Percentiles rank a stretch among this genome's conserved stretches.
Conservation (phyloP, 2,113 vertebrate genomes). For the Triplophysa rosa region DNA sequence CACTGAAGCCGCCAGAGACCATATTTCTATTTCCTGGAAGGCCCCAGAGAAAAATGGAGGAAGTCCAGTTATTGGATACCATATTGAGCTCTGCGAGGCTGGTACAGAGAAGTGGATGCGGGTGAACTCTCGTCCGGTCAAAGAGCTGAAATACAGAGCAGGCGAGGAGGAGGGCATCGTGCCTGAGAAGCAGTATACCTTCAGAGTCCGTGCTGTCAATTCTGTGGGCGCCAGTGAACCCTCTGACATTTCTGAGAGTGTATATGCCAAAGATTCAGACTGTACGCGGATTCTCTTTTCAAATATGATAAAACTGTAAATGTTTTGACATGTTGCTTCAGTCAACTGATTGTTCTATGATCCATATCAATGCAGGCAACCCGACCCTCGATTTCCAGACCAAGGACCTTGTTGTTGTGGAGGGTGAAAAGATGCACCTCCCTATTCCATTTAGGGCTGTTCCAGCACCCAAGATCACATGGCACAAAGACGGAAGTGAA, state of each 20-base stretch:
- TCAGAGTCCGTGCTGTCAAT: conserved; percentile 95
- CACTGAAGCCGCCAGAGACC: conserved; percentile 87
- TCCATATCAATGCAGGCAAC: conserved; percentile 75
- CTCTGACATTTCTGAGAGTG: conserved; percentile 95
- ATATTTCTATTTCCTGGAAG: conserved; percentile 92
- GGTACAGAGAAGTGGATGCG: conserved; percentile 99
- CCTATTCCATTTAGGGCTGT: conserved; percentile 91
- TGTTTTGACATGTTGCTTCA: not conserved
- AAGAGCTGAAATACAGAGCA: conserved; percentile 89
- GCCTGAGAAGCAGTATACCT: conserved; percentile 92
- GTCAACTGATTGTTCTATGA: conserved; percentile 19
- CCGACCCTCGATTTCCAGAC: conserved; percentile 93
- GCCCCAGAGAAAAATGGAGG: conserved; percentile 91
- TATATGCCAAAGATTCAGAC: conserved; percentile 93
- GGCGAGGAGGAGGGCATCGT: conserved; percentile 86
- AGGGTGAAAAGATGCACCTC: conserved; percentile 91
- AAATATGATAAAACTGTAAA: not conserved
- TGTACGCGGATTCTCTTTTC: conserved; percentile 77
- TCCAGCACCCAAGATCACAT: conserved; percentile 88
- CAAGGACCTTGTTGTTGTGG: conserved; percentile 89
- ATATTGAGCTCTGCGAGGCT: conserved; percentile 92
- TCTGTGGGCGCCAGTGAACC: conserved; percentile 90
- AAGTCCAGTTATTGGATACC: conserved; percentile 88
- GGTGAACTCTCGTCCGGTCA: conserved; percentile 93
- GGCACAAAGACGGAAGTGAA: conserved; percentile 97